Evolutionary conservation across 2,797 vertebrate species (phyloP).

Genomic region (Anguilla anguilla): DNA sequence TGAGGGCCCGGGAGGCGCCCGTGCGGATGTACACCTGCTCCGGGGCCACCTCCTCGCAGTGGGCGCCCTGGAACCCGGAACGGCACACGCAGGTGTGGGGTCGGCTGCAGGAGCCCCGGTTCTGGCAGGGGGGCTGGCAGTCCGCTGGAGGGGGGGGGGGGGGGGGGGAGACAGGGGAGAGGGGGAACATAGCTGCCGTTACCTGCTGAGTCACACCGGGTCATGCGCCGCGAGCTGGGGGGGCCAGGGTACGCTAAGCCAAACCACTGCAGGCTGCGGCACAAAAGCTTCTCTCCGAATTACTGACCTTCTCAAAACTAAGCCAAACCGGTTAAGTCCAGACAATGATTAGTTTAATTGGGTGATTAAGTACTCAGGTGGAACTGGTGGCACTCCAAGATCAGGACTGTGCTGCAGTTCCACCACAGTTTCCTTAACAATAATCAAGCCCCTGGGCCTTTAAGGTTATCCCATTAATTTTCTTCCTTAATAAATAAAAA

Average conservation of each 20-base stretch:
- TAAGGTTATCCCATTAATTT: neutral
- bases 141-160: slow-evolving; percentile 77
- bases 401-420: neutral
- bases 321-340: neutral
- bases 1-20: slow-evolving; percentile 61
- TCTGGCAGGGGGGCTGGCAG: slow-evolving; percentile 92
- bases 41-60: slow-evolving; percentile 85
- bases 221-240: neutral
- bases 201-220: neutral
- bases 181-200: neutral
- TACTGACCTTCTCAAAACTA: slow-evolving; percentile 4
- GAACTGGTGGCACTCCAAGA: neutral
- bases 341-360: slow-evolving; percentile 21
- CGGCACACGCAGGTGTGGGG: slow-evolving; percentile 93
- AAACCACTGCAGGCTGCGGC: neutral
- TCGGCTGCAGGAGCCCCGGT: slow-evolving; percentile 92
- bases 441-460: neutral
- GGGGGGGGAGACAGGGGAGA: slow-evolving; percentile 25
- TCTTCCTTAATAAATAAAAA: neutral
- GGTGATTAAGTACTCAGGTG: slow-evolving; percentile 9
- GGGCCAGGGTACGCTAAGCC: neutral
- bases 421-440: neutral
- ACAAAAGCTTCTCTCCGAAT: neutral
- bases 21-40: slow-evolving; percentile 90
- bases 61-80: slow-evolving; percentile 86